Evolutionary conservation across 2,888 invertebrate species (phyloP).

Genomic region (Melolontha melolontha): DNA sequence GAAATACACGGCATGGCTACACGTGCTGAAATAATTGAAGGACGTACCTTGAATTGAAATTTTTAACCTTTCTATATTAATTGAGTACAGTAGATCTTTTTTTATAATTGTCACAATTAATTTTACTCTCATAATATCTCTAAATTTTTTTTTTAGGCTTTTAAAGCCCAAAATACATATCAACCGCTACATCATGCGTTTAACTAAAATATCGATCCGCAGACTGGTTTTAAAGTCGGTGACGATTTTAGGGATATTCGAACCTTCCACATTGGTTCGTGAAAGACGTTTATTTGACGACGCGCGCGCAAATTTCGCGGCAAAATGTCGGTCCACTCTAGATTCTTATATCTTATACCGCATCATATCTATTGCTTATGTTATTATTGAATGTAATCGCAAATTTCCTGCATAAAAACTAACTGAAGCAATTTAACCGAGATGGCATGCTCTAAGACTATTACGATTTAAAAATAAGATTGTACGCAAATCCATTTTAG

Average conservation of each 20-base stretch:
- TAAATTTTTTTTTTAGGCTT: slow-evolving; percentile 35
- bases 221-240: slow-evolving; percentile 8
- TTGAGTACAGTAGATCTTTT: neutral
- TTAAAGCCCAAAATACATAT: slow-evolving; percentile 38
- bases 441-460: slow-evolving; percentile 34
- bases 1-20: neutral
- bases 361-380: slow-evolving; percentile 53
- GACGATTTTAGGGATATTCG: slow-evolving; percentile 14
- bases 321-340: slow-evolving; percentile 46
- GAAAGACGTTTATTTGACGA: neutral
- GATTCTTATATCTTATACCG: slow-evolving; percentile 45
- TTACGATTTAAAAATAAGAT: slow-evolving; percentile 28
- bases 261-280: neutral
- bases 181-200: slow-evolving; percentile 61
- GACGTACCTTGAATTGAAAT: slow-evolving; percentile 28
- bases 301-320: slow-evolving; percentile 46
- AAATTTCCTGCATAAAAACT: slow-evolving; percentile 59
- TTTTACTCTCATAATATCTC: slow-evolving; percentile 17
- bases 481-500: slow-evolving; percentile 1
- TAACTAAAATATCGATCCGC: slow-evolving; percentile 55
- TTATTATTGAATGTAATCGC: slow-evolving; percentile 60
- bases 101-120: too few relatives aligned
- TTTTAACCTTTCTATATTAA: slow-evolving; percentile 20
- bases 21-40: slow-evolving; percentile 16
- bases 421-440: slow-evolving; percentile 52